These are phyloP conservation scores for Andrena marginata DNA, from an alignment of 2,888 invertebrate genomes.

Conservation along the genomic window DNA sequence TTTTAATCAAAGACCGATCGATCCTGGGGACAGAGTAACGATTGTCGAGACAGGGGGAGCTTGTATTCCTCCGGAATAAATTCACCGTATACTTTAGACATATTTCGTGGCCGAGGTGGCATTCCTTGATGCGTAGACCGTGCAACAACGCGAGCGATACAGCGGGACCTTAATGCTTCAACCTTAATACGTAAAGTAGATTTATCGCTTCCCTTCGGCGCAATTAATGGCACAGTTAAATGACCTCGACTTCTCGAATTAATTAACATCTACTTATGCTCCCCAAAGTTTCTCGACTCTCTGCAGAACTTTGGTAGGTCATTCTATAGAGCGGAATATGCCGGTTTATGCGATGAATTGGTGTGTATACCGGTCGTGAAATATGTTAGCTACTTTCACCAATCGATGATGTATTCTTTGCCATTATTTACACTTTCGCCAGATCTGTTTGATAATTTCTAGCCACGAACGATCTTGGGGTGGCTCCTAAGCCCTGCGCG, in stretches of 20 bases:
- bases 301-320: neutral
- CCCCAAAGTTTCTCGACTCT: neutral
- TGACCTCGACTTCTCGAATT: conserved; percentile 9
- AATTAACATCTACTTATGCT: neutral
- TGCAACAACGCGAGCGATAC: neutral
- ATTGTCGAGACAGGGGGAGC: neutral
- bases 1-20: neutral
- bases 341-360: neutral
- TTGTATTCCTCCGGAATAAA: too few species aligned
- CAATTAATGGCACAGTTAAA: neutral
- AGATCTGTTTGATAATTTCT: neutral
- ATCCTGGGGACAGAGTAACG: neutral
- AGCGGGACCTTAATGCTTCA: neutral
- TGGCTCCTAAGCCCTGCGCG: neutral
- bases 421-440: conserved; percentile 1
- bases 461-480: neutral
- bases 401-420: neutral
- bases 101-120: neutral
- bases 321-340: neutral
- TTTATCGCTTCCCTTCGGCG: neutral
- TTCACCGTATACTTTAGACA: neutral
- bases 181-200: neutral
- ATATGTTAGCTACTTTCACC: neutral
- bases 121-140: neutral
- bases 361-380: neutral